Evolutionary conservation across 92 coral and sea anemone genomes (phyloP), one percentile per base, ranked within the genome.

Genomic region (Epizoanthus stellaris): DNA sequence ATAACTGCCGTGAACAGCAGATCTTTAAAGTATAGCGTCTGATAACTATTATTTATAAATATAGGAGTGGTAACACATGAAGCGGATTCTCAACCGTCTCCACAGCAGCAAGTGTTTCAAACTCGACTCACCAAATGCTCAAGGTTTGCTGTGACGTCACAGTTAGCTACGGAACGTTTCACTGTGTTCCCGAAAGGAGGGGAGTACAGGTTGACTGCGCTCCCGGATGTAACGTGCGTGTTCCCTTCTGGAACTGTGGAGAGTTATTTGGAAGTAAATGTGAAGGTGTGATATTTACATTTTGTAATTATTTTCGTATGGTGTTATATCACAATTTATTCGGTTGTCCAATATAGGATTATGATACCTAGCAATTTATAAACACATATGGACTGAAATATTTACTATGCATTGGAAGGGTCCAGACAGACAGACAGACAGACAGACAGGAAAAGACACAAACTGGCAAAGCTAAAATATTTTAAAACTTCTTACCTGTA

Each of bases 241-340:
- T 69, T 69, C 75, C 16, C 75, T 36, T 2, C 49, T 69, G 75
- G 75, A 69, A n/a, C 75, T 21, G 75, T 69, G 36, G 75, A 69
- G 11, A 36, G n/a, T 39, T 25, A 70, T 70, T 42, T 43, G 14
- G 53, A 70, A 70, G 39, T 70, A 12, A 36, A 42, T 19, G 1
- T 70, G 57, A 42, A 70, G 57, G 75, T 42, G 13, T 5, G 54
- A 17, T 42, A 4, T 39, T 8, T 70, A n/a, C 2, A n/a, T 0
- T 17, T 4, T 15, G 19, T 17, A 39, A 2, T 30, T 23, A 63
- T 63, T 20, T 49, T 49, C 13, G 54, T 49, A 49, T 49, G 54
- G 13, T 49, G 10, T 7, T 49, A 49, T 49, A 23, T 23, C 25
- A 23, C 54, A 49, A 9, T 4, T 5, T 42, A 42, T 5, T 6